Percentiles rank a stretch among this genome's conserved stretches.
Evolutionary conservation across 2,113 vertebrate genomes (phyloP).

Genomic region (Crotalus horridus): DNA sequence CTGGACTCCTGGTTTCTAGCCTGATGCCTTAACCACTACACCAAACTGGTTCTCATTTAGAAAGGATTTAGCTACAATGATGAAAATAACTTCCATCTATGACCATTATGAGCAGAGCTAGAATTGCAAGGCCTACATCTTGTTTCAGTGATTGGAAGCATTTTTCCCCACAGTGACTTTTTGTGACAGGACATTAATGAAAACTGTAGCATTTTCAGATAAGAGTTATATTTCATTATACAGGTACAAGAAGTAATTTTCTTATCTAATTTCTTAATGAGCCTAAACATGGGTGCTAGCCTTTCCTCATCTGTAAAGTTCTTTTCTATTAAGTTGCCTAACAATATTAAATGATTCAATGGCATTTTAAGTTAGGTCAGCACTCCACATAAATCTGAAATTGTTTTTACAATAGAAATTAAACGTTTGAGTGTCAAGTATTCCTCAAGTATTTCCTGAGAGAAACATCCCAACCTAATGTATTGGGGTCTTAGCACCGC

Average conservation of each 20-base stretch:
- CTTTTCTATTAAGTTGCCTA: slow-evolving; percentile 38
- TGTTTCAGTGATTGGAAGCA: slow-evolving; percentile 21
- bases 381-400: background rate
- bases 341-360: slow-evolving; percentile 20
- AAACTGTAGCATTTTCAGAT: slow-evolving; percentile 54
- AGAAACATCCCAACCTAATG: background rate
- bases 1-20: background rate
- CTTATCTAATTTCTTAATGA: slow-evolving; percentile 59
- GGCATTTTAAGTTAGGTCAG: slow-evolving; percentile 29
- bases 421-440: background rate
- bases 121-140: slow-evolving; percentile 15
- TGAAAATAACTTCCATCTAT: background rate
- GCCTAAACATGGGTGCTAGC: slow-evolving; percentile 4
- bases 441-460: background rate
- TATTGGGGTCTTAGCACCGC: background rate
- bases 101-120: background rate
- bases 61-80: background rate
- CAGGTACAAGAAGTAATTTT: slow-evolving; percentile 58
- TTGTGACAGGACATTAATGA: slow-evolving; percentile 56
- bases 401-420: background rate
- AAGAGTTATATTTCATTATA: slow-evolving; percentile 46
- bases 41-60: background rate
- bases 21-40: background rate
- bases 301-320: slow-evolving; percentile 25
- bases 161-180: slow-evolving; percentile 34